These are phyloP conservation scores for Gila robusta DNA, from an alignment of 2,797 vertebrate genomes.

Conservation along the genomic window DNA sequence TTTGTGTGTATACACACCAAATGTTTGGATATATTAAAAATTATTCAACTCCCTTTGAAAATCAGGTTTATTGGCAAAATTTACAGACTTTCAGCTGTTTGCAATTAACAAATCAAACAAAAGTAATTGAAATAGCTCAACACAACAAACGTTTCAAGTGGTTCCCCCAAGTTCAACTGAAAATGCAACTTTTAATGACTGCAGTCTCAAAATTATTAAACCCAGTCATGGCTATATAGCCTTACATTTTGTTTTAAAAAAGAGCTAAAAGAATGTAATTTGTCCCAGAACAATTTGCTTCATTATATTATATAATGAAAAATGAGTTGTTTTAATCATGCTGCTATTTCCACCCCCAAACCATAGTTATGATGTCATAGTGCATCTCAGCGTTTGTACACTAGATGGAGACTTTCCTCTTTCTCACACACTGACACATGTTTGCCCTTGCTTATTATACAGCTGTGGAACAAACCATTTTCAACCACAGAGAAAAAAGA, in stretches of 20 bases:
- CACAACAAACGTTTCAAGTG: too few species aligned
- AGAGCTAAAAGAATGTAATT: not conserved
- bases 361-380: not conserved
- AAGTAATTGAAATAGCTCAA: too few species aligned
- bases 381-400: conserved; percentile 3
- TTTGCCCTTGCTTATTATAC: not conserved
- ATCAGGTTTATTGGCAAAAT: too few species aligned
- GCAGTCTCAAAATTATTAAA: too few species aligned
- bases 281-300: not conserved
- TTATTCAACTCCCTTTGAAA: too few species aligned
- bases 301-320: not conserved
- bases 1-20: too few species aligned
- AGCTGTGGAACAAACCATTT: conserved; percentile 9
- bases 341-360: not conserved
- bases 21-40: too few species aligned
- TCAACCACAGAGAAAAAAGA: not conserved
- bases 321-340: not conserved
- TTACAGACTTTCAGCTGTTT: too few species aligned
- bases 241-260: not conserved
- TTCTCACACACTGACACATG: not conserved
- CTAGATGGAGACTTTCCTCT: conserved; percentile 47
- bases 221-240: too few species aligned
- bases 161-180: too few species aligned
- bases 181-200: too few species aligned
- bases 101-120: too few species aligned